Conservation (phyloP, 2,797 vertebrate genomes). For the Mycteria americana region DNA sequence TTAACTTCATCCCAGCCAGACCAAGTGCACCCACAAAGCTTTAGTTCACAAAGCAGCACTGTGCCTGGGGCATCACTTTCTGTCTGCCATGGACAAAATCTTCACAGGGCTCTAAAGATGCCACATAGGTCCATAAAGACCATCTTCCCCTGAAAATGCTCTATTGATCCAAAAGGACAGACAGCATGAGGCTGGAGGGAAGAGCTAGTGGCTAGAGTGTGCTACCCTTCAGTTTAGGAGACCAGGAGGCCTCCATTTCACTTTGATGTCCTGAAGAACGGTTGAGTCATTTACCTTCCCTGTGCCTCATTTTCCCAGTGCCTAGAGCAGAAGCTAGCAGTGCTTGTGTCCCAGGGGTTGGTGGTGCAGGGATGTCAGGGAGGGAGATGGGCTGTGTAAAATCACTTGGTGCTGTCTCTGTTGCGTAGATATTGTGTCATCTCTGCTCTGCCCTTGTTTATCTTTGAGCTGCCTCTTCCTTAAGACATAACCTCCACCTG, state of each 20-base stretch:
- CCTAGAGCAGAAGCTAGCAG: neutral
- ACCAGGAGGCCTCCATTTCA: neutral
- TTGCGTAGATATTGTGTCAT: neutral
- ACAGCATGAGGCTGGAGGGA: neutral
- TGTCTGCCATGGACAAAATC: neutral
- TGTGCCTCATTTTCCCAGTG: neutral
- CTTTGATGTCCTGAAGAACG: neutral
- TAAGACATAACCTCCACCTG: neutral
- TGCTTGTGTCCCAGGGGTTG: neutral
- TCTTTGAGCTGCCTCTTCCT: neutral
- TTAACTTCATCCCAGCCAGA: neutral
- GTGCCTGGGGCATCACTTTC: neutral
- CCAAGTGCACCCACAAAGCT: neutral
- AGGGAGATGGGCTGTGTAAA: neutral
- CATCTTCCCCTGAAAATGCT: neutral
- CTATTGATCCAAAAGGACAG: neutral
- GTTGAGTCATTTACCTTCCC: neutral
- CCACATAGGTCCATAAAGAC: neutral
- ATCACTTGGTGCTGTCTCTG: neutral
- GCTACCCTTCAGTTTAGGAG: neutral
- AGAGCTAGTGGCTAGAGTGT: neutral
- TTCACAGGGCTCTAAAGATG: neutral
- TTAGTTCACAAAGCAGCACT: neutral
- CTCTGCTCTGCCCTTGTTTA: neutral
- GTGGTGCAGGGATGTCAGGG: neutral